A percentile compares a stretch with the other conserved stretches of the same genome.
phyloP scores from a whole-genome alignment of 1,140 invertebrate genomes.

The Tribolium castaneum region DNA sequence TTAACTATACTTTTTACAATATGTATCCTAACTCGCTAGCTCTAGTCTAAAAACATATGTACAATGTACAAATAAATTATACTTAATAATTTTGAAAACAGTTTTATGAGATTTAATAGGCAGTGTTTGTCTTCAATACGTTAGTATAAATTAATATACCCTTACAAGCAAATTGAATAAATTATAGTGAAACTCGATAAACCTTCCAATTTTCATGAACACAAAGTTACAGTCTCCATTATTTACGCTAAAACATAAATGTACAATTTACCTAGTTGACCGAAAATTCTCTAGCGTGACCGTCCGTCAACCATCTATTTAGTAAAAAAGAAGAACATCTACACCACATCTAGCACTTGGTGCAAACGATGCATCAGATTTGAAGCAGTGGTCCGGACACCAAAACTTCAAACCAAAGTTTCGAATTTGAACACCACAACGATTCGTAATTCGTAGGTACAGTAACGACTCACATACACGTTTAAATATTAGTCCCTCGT shows the following conservation, averaged over 20 bases:
- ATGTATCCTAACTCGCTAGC: slow-evolving; percentile 44
- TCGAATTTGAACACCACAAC: neutral
- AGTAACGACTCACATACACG: neutral
- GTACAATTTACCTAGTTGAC: slow-evolving; percentile 15
- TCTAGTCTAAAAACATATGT: slow-evolving; percentile 44
- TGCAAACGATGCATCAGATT: neutral
- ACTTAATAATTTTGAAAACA: slow-evolving; percentile 50
- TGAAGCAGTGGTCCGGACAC: neutral
- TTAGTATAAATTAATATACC: slow-evolving; percentile 39
- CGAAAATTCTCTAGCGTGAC: slow-evolving; percentile 4
- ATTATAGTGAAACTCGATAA: slow-evolving; percentile 24
- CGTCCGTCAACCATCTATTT: neutral
- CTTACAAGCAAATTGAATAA: slow-evolving; percentile 26
- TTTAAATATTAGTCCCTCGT: neutral
- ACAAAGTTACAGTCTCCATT: slow-evolving; percentile 37
- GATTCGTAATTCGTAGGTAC: neutral
- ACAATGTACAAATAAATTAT: slow-evolving; percentile 53
- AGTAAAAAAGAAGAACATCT: neutral
- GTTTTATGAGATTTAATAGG: slow-evolving; percentile 51
- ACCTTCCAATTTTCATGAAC: slow-evolving; percentile 24
- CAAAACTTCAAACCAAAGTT: too few species aligned
- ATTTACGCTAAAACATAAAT: slow-evolving; percentile 9
- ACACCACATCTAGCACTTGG: neutral
- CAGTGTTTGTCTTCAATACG: slow-evolving; percentile 54
- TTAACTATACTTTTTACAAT: slow-evolving; percentile 38